Conservation (phyloP, 2,797 vertebrate genomes). For the Poliocrania exsul region DNA sequence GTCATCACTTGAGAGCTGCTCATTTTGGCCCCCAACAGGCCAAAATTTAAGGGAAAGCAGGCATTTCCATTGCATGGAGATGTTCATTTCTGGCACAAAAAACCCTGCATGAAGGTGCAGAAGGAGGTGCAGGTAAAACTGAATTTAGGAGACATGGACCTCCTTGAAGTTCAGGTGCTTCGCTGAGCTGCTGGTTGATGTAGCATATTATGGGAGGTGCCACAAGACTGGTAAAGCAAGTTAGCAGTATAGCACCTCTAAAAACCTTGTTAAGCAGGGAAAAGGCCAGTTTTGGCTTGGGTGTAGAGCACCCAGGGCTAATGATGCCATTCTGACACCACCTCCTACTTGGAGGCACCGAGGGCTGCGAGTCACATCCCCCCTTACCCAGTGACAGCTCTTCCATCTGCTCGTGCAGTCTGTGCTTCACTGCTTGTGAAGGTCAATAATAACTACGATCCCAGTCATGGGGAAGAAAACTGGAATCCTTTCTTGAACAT, state of each 20-base stretch:
- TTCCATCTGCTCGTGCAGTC: neutral
- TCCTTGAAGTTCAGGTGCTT: neutral
- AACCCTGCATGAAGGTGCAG: neutral
- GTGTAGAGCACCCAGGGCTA: neutral
- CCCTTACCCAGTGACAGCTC: fast-evolving
- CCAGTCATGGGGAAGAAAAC: no score
- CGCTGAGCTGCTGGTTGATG: neutral
- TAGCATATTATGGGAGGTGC: fast-evolving
- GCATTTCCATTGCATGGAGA: neutral
- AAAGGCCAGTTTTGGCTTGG: neutral
- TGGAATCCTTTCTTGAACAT: no score
- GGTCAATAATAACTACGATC: no score
- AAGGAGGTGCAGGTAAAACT: neutral
- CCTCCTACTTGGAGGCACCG: fast-evolving
- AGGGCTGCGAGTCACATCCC: neutral
- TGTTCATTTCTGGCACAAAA: neutral
- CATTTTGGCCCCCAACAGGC: fast-evolving
- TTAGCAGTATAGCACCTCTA: neutral
- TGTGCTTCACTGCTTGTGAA: neutral
- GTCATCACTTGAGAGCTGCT: neutral
- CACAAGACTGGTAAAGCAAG: neutral
- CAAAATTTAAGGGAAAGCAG: neutral
- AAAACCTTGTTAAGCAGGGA: neutral
- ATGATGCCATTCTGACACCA: neutral
- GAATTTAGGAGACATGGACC: neutral